Percentiles rank a stretch among this genome's conserved stretches.
These are phyloP conservation scores for Gobius niger DNA, from an alignment of 2,113 vertebrate genomes.

Conservation along the genomic window DNA sequence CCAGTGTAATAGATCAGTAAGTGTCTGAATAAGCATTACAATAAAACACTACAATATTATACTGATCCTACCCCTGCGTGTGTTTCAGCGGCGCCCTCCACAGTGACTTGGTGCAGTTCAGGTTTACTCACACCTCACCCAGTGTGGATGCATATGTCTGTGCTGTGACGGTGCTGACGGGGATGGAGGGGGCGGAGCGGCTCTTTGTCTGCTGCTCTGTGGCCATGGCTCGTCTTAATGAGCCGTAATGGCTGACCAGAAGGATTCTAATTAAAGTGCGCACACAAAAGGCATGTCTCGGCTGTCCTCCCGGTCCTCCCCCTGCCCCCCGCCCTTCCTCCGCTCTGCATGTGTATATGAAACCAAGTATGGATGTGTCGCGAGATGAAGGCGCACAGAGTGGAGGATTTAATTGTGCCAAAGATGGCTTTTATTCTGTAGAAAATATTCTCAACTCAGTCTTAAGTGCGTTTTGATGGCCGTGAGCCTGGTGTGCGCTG, in stretches of 20 bases:
- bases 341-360: slow-evolving; percentile 51
- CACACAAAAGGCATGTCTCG: slow-evolving; percentile 63
- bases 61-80: too few species aligned
- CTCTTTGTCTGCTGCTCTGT: slow-evolving; percentile 77
- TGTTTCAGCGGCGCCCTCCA: too few species aligned
- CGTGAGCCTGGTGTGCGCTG: slow-evolving; percentile 66
- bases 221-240: slow-evolving; percentile 75
- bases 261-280: slow-evolving; percentile 78
- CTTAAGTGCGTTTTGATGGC: slow-evolving; percentile 71
- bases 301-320: slow-evolving; percentile 11
- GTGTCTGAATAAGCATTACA: too few species aligned
- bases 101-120: too few species aligned
- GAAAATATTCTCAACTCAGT: slow-evolving; percentile 48
- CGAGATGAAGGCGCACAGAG: slow-evolving; percentile 65
- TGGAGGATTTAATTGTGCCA: slow-evolving; percentile 77
- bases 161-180: neutral
- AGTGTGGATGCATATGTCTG: neutral
- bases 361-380: slow-evolving; percentile 71
- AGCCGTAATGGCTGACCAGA: slow-evolving; percentile 76
- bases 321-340: neutral
- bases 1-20: too few species aligned
- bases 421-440: slow-evolving; percentile 72
- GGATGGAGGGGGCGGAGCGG: slow-evolving; percentile 19
- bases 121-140: too few species aligned
- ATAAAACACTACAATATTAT: too few species aligned